phyloP scores from a whole-genome alignment of 1,140 invertebrate species.

The Sycophila sp. region DNA sequence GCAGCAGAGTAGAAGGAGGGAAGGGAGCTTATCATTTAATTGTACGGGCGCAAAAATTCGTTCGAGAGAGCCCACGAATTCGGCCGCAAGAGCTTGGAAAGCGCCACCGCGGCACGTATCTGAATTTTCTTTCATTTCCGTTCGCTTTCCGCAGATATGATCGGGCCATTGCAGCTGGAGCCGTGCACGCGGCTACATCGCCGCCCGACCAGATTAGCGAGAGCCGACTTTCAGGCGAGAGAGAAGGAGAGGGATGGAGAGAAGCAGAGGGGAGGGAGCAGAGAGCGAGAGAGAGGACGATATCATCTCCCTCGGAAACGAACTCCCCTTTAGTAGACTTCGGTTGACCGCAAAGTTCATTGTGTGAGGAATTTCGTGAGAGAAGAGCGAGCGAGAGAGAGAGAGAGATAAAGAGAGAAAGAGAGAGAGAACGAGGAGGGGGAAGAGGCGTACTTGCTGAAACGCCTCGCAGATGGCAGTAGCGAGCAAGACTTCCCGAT shows the following conservation, averaged over 20 bases:
- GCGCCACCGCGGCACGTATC: not conserved
- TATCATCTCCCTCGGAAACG: slow-evolving; percentile 39
- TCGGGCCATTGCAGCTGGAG: not conserved
- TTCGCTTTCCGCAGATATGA: slow-evolving; percentile 12
- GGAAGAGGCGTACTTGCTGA: slow-evolving; percentile 40
- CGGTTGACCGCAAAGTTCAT: slow-evolving; percentile 48
- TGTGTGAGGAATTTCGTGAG: slow-evolving; percentile 30
- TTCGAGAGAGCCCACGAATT: not conserved
- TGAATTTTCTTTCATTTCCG: slow-evolving; percentile 30
- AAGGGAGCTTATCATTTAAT: slow-evolving; percentile 5
- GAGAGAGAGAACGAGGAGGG: slow-evolving; percentile 30
- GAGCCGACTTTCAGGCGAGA: not conserved
- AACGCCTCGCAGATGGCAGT: slow-evolving; percentile 51
- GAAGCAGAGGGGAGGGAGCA: slow-evolving; percentile 40
- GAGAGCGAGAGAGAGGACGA: slow-evolving; percentile 43
- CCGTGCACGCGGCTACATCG: not conserved
- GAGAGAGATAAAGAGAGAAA: slow-evolving; percentile 32
- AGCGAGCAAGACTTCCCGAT: slow-evolving; percentile 41
- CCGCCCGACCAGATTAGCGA: slow-evolving; percentile 24
- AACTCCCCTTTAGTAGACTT: slow-evolving; percentile 43
- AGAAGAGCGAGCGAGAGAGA: slow-evolving; percentile 14
- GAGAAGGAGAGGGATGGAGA: slow-evolving; percentile 22
- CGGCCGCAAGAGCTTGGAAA: not conserved
- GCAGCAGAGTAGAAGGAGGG: no score
- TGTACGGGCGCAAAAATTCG: not conserved